Evolutionary conservation across 2,888 invertebrate genomes (phyloP), one percentile per base, ranked within the genome.

Genomic region (Augochlorella aurata): DNA sequence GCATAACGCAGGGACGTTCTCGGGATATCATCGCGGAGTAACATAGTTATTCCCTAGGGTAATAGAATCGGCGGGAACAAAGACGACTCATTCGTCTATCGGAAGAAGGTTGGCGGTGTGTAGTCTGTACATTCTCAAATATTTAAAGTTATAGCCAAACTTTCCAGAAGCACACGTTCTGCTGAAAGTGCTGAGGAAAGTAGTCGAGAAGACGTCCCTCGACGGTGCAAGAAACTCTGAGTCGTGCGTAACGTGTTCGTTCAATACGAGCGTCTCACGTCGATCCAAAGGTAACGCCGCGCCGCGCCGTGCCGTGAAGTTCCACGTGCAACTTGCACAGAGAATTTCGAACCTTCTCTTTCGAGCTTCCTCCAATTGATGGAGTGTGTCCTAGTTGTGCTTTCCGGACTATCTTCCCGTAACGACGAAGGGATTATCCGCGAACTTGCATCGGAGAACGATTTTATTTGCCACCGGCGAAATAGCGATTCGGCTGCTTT

Each of bases 101-200:
- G 68, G 58, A 21, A 72, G 58, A 50, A 18, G 63, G 65, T 63
- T 74, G 45, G 12, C 65, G 54, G 38, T 63, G 68, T 58, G 71
- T 61, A 71, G 71, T 63, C 71, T 74, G 50, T 44, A 63, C 70
- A 73, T 78, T 74, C n/a, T 81, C 81, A 83, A 83, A 83, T 83
- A 83, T 83, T 82, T 83, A 81, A 81, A 77, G 67, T 83, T 78
- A 83, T 75, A 77, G 47, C 68, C 52, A 47, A 71, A 81, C 69
- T 81, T 66, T 47, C 68, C 47, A 10, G 74, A 47, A 68, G 52
- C 65, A 49, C 47, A 68, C 61, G 47, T 75, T 75, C 68, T 24
- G 68, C 70, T 68, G 68, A 50, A 65, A 49, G 68, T 70, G 54
- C 29, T 0, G 21, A 2, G 52, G 44, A 49, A 18, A 68, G n/a